Evolutionary conservation across 2,113 vertebrate species (phyloP).

Genomic region (Archocentrus centrarchus): DNA sequence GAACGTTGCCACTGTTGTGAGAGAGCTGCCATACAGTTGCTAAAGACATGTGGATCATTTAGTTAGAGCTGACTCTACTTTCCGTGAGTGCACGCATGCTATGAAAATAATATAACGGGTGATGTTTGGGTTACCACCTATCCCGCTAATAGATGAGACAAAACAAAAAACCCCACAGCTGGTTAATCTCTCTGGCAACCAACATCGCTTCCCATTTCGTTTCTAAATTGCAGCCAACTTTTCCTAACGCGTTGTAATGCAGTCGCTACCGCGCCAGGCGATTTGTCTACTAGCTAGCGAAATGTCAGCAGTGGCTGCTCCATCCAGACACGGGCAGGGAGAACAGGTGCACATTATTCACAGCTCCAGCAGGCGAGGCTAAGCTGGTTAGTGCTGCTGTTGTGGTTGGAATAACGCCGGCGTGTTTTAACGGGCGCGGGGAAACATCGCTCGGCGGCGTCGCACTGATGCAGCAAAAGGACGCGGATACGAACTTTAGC

Average conservation of each 20-base stretch:
- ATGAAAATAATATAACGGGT: not conserved
- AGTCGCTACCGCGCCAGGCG: not conserved
- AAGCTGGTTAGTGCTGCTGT: slow-evolving; percentile 14
- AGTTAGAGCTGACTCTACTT: not conserved
- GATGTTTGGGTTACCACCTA: not conserved
- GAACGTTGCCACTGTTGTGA: not conserved
- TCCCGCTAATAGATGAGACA: not conserved
- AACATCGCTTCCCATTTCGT: not conserved
- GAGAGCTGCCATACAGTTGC: slow-evolving; percentile 1
- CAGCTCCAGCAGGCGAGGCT: slow-evolving; percentile 22
- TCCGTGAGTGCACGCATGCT: not conserved
- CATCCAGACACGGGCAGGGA: slow-evolving; percentile 16
- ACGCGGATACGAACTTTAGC: slow-evolving; percentile 40
- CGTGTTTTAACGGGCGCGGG: not conserved
- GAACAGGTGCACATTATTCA: slow-evolving; percentile 65
- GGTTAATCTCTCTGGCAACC: not conserved
- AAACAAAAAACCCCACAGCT: not conserved
- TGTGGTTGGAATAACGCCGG: not conserved
- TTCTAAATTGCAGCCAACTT: not conserved
- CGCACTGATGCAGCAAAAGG: not conserved
- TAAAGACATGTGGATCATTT: not conserved
- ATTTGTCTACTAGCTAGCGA: slow-evolving; percentile 18
- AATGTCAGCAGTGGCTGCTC: slow-evolving; percentile 21
- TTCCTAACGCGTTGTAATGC: not conserved
- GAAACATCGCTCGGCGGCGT: not conserved